Conservation (phyloP, 2,797 vertebrate genomes). For the Thunnus albacares region DNA sequence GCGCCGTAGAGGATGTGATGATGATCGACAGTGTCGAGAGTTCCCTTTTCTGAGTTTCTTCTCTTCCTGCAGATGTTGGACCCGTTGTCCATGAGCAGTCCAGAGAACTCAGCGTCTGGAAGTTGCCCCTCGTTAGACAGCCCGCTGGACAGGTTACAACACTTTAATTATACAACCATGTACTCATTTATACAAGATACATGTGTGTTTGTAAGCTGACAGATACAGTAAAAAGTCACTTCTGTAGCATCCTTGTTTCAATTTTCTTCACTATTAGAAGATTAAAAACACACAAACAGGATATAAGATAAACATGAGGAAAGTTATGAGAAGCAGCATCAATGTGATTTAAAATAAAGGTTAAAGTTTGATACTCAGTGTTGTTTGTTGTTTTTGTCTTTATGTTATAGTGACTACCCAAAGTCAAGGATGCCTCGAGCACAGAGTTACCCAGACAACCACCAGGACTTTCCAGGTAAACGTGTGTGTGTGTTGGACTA, state of each 20-base stretch:
- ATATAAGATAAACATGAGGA: not conserved
- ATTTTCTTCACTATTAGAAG: not conserved
- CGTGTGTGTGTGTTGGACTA: not conserved
- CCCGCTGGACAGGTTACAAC: constrained; percentile 93
- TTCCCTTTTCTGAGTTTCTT: not conserved
- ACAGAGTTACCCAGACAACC: constrained; percentile 99
- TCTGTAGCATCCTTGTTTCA: not conserved
- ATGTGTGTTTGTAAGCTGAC: no score
- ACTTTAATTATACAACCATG: not conserved
- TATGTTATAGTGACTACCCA: constrained; percentile 89
- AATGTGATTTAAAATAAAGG: not conserved
- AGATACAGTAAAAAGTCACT: not conserved
- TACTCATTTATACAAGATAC: no score
- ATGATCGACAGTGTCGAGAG: not conserved
- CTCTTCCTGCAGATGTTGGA: constrained; percentile 92
- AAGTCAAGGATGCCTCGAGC: constrained; percentile 98
- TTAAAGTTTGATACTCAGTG: fast-evolving
- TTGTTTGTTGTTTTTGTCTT: not conserved
- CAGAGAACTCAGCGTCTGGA: constrained; percentile 98
- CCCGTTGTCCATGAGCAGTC: constrained; percentile 97
- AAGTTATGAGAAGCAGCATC: no score
- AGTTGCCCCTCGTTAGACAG: constrained; percentile 99
- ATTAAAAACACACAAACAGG: not conserved
- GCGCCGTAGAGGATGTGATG: not conserved
- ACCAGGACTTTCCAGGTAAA: constrained; percentile 96